Base-by-base conservation (phyloP, 1,140 invertebrate genomes). In the Tetramorium simillimum region DNA sequence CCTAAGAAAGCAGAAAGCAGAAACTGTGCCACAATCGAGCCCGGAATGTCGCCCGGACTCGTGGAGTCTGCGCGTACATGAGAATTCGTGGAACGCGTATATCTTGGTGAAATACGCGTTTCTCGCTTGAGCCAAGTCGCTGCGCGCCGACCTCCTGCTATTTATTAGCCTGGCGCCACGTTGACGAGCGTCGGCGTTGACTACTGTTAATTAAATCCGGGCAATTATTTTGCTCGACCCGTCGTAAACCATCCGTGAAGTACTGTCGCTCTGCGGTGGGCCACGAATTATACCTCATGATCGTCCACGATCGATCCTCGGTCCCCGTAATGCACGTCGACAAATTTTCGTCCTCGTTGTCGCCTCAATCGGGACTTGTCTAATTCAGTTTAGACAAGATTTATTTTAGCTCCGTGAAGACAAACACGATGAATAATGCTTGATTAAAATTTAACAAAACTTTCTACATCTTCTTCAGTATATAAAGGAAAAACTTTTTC, bases 51-150 rank as follows among this genome's bases (percentile, higher is more conserved):
- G 70, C 56, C 18, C 60, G 76, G 76, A n/a, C 14, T 58, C 37
- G 65, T 4, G n/a, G 56, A 85, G 37, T 85, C 43, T 28, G 60
- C 43, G 70, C 69, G 46, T 46, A 33, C 21, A 12, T 21, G 82
- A 78, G n/a, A 63, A 33, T 63, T 53, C 49, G 28, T 85, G 73
- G 81, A 33, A 33, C 77, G 86, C 86, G 81, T 92, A 86, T 85
- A 86, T 92, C 91, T 89, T 81, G 2, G 77, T 92, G 89, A 92
- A 91, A 91, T 92, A 92, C 86, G 86, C 86, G 46, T 33, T 58
- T 58, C 65, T 21, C 43, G 24, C 60, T n/a, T n/a, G 43, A 60
- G 60, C 81, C 89, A 77, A 87, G 80, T 84, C 56, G 62, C 33
- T 63, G 82, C 62, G 49, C 76, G 63, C 37, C 67, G 67, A 60